Evolutionary conservation across 1,140 invertebrate species (phyloP), one percentile per base, ranked within the genome.

Genomic region (Anthonomus grandis): DNA sequence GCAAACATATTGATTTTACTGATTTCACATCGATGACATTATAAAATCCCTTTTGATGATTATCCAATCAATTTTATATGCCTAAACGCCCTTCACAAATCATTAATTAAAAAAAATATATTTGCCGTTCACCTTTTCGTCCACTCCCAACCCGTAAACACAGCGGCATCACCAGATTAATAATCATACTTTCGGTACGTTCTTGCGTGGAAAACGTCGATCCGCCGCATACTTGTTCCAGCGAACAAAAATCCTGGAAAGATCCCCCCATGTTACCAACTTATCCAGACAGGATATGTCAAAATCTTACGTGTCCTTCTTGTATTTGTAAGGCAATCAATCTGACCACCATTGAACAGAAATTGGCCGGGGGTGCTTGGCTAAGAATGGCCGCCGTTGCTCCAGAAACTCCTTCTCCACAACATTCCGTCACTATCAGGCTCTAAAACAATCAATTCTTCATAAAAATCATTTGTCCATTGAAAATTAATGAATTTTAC

Each of bases 161-260:
- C 41, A 99, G 77, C 2, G 97, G 97, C 78, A 99, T 89, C 27
- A 99, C 83, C 54, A 99, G 81, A 78, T 98, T 96, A 76, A 98
- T 88, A 3, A 99, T 80, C 77, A 97, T 89, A 64, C 91, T 94
- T 78, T 98, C 94, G 8, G 91, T 90, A 71, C 95, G 90, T 53
- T 97, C 93, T 69, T 90, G 86, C 9, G 85, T 86, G n/a, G 88
- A 83, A 68, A 97, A 95, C 63, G 91, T 83, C 2, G 90, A 82
- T 18, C 92, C 87, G 38, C 93, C 92, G 75, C 94, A 97, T 36
- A 97, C 89, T 69, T 94, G 92, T 70, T 98, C 95, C 59, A 99
- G 75, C 0, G 93, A 92, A 73, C 92, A 95, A 50, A 86, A 86
- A 66, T 97, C 93, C 81, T 93, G 19, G 13, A 59, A 41, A 49